phyloP scores from a whole-genome alignment of 2,888 invertebrate species.

The Drosophila neutralis region DNA sequence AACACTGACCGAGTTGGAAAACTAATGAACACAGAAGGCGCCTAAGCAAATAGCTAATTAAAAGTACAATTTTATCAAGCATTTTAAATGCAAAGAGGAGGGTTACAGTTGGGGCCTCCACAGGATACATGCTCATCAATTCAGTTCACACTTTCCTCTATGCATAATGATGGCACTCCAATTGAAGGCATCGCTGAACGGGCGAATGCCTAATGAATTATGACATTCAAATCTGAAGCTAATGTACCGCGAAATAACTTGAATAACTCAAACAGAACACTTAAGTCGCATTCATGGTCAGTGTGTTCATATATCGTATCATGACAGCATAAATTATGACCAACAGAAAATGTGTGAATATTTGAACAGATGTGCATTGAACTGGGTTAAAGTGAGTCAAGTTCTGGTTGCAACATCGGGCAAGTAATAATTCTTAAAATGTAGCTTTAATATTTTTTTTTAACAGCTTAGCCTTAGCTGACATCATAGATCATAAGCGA shows the following conservation, averaged over 20 bases:
- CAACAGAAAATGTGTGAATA: slow-evolving; percentile 50
- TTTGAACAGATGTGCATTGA: slow-evolving; percentile 19
- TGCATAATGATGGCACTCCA: slow-evolving; percentile 15
- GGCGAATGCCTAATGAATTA: slow-evolving; percentile 59
- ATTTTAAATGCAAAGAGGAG: slow-evolving; percentile 40
- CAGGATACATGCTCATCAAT: neutral
- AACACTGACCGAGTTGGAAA: slow-evolving; percentile 39
- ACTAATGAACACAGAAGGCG: slow-evolving; percentile 58
- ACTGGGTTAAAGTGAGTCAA: neutral
- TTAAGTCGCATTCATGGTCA: slow-evolving; percentile 24
- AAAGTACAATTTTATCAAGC: slow-evolving; percentile 50
- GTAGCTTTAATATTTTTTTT: neutral
- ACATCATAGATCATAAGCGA: neutral
- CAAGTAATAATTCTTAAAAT: neutral
- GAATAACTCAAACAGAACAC: slow-evolving; percentile 66
- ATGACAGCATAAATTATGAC: slow-evolving; percentile 52
- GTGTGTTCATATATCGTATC: slow-evolving; percentile 37
- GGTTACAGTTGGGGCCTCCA: neutral
- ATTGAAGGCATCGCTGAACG: slow-evolving; percentile 7
- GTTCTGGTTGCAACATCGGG: neutral
- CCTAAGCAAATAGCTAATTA: slow-evolving; percentile 68
- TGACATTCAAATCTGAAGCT: slow-evolving; percentile 57
- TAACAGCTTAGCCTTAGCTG: neutral
- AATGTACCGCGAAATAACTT: slow-evolving; percentile 79
- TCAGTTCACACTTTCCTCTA: neutral